Base-by-base conservation (phyloP, 2,888 invertebrate species). In the Troilus luridus region DNA sequence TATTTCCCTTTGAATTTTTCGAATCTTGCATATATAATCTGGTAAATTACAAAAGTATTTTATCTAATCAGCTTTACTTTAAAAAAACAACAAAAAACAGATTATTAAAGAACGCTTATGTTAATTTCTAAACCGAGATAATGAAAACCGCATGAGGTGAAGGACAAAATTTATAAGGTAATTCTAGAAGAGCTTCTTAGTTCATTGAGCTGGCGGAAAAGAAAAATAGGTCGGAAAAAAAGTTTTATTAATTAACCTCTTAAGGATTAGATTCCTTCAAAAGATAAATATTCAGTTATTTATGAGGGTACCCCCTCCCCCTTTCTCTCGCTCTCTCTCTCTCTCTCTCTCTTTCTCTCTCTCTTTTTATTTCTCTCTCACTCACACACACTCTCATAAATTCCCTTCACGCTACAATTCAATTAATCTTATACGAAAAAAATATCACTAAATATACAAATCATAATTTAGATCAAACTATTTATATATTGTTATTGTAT, bases 231-330 rank as follows among this genome's bases (percentile, higher is more conserved):
- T 17, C 72, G 41, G 27, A 72, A 72, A 85, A 85, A 85, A 56
- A 21, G 56, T 56, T 56, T 85, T 85, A 85, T 85, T 85, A 85
- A 85, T 85, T 85, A 85, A 85, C n/a, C 56, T 85, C 85, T 85
- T 85, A 56, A 8, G 85, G 9, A 0, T 85, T 85, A 85, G 85
- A 85, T 85, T 21, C n/a, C 56, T 85, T n/a, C 56, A 85, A 85
- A 85, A 56, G 85, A 85, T 85, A 85, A 85, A 85, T 85, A 85
- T 85, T 85, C 56, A 54, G 85, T 85, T 85, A 85, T 85, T 85
- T 85, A 85, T 85, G 85, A 85, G 85, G 85, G 17, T 41, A 77
- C 72, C 41, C 72, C 11, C n/a, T 24, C 67, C 24, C 67, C 24
- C 21, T 12, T 21, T 12, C 62, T 21, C 19, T 62, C 62, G 8